Evolutionary conservation across 2,888 invertebrate species (phyloP).

Genomic region (Empis stercorea): DNA sequence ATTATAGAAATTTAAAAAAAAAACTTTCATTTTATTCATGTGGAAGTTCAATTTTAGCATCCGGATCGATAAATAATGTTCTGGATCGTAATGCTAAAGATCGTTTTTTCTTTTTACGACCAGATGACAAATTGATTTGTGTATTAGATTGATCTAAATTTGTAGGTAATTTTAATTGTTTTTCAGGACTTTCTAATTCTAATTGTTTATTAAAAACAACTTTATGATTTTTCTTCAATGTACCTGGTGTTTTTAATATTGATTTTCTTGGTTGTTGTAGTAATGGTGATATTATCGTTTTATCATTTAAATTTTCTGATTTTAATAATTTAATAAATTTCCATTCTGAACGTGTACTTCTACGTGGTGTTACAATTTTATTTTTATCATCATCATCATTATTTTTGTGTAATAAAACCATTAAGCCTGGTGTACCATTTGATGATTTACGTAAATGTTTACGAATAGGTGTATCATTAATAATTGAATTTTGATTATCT

Average conservation of each 20-base stretch:
- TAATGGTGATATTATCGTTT: too few relatives aligned
- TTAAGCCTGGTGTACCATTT: too few relatives aligned
- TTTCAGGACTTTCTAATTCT: constrained; percentile 17
- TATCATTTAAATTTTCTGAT: background rate
- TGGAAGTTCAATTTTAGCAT: constrained; percentile 19
- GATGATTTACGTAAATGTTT: too few relatives aligned
- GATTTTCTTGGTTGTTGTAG: constrained; percentile 16
- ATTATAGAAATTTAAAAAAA: too few relatives aligned
- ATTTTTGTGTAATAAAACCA: too few relatives aligned
- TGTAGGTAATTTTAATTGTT: too few relatives aligned
- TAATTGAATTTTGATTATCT: too few relatives aligned
- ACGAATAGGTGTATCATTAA: too few relatives aligned
- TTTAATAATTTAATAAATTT: background rate
- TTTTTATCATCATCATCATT: too few relatives aligned
- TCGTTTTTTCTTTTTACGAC: background rate
- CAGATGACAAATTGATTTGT: background rate
- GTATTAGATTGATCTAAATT: too few relatives aligned
- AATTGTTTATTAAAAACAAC: constrained; percentile 27
- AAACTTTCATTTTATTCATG: constrained; percentile 1
- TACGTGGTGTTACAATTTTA: too few relatives aligned
- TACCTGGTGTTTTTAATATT: constrained; percentile 29
- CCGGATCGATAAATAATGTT: constrained; percentile 17
- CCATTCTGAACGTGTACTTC: too few relatives aligned
- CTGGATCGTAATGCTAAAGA: constrained; percentile 19
- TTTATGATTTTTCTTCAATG: constrained; percentile 16